A percentile compares a stretch with the other conserved stretches of the same genome.
Conservation (phyloP, 2,113 vertebrate species). For the Centropus bengalensis region DNA sequence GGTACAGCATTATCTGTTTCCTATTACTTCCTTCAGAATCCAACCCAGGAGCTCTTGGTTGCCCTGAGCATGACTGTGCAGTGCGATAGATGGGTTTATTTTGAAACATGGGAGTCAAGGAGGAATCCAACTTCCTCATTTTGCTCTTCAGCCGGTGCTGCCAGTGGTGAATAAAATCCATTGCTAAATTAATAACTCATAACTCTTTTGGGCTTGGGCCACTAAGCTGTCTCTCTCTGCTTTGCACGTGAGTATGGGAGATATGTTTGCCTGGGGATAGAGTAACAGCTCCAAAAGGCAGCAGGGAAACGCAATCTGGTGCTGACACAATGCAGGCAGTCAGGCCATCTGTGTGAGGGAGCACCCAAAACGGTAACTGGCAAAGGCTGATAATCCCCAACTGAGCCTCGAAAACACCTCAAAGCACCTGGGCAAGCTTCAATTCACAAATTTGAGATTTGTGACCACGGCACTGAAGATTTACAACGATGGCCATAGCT, state of each 20-base stretch:
- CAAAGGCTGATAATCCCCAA: not conserved
- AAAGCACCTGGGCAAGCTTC: not conserved
- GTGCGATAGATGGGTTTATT: not conserved
- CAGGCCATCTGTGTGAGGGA: not conserved
- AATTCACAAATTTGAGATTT: not conserved
- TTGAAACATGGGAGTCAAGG: not conserved
- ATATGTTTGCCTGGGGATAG: conserved; percentile 22
- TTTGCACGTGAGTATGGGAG: not conserved
- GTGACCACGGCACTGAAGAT: not conserved
- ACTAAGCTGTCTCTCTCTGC: not conserved
- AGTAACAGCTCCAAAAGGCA: conserved; percentile 23
- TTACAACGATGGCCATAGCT: not conserved
- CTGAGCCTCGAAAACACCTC: not conserved
- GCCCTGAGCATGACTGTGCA: not conserved
- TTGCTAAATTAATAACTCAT: conserved; percentile 31
- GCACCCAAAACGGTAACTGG: conserved; percentile 23
- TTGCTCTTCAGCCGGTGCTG: not conserved
- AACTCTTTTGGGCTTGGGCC: not conserved
- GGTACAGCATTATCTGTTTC: not conserved
- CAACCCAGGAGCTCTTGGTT: not conserved
- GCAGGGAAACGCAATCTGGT: conserved; percentile 13
- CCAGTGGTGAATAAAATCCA: not conserved
- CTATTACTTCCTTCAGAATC: not conserved
- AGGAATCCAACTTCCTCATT: not conserved
- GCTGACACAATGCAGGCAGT: not conserved